Conservation (phyloP, 2,113 vertebrate genomes). For the Mesembrinibis cayennensis region DNA sequence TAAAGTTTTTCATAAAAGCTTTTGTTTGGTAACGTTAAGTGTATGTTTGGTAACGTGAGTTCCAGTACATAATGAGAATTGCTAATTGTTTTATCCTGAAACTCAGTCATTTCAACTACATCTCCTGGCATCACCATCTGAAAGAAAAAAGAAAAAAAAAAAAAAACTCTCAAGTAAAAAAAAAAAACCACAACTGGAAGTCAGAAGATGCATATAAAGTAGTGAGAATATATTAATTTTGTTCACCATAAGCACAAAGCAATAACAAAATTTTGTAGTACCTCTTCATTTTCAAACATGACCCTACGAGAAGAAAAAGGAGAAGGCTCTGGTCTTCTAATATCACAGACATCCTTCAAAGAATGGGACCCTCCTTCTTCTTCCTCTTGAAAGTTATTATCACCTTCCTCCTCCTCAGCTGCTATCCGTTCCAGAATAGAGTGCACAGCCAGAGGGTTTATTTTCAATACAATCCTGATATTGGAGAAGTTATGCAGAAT, state of each 20-base stretch:
- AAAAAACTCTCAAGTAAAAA: not conserved
- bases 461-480: slow-evolving; percentile 88
- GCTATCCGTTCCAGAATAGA: slow-evolving; percentile 94
- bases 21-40: slow-evolving; percentile 87
- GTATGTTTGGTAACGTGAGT: slow-evolving; percentile 86
- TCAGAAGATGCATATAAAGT: not conserved
- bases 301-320: slow-evolving; percentile 97
- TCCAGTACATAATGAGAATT: slow-evolving; percentile 94
- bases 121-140: slow-evolving; percentile 99
- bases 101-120: slow-evolving; percentile 90
- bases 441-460: slow-evolving; percentile 92
- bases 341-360: slow-evolving; percentile 95
- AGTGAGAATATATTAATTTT: not conserved
- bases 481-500: slow-evolving; percentile 35
- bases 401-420: slow-evolving; percentile 88
- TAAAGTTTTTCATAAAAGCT: slow-evolving; percentile 95
- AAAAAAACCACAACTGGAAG: not conserved
- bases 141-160: not conserved
- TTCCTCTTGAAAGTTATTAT: slow-evolving; percentile 89
- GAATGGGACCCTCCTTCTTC: slow-evolving; percentile 94
- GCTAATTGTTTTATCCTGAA: slow-evolving; percentile 95
- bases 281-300: slow-evolving; percentile 99
- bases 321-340: slow-evolving; percentile 92
- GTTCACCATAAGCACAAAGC: not conserved
- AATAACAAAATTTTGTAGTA: slow-evolving; percentile 38